A percentile compares a stretch with the other conserved stretches of the same genome.
phyloP scores from a whole-genome alignment of 2,797 vertebrate genomes.

The Echiichthys vipera region DNA sequence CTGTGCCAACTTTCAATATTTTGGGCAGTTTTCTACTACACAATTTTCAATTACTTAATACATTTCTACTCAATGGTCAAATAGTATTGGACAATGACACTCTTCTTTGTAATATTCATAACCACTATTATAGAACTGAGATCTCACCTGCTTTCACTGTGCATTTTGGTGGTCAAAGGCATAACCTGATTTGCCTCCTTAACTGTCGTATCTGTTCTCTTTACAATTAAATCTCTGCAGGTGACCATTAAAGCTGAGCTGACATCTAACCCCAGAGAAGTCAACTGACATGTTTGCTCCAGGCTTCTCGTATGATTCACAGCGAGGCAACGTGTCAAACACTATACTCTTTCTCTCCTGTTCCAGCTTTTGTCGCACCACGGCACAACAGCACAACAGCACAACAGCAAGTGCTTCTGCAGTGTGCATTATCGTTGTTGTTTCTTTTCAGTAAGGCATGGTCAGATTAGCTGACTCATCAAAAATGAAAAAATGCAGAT shows the following conservation, averaged over 20 bases:
- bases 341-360: slow-evolving; percentile 26
- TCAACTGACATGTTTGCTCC: slow-evolving; percentile 55
- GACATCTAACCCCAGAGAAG: slow-evolving; percentile 42
- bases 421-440: slow-evolving; percentile 45
- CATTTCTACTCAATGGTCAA: background rate
- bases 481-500: slow-evolving; percentile 56
- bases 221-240: slow-evolving; percentile 34
- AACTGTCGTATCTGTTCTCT: slow-evolving; percentile 23
- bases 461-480: slow-evolving; percentile 58
- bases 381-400: slow-evolving; percentile 29
- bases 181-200: slow-evolving; percentile 18
- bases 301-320: slow-evolving; percentile 49
- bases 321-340: slow-evolving; percentile 34
- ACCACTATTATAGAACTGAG: slow-evolving; percentile 2
- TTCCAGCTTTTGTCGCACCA: slow-evolving; percentile 43
- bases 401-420: slow-evolving; percentile 43
- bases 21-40: background rate
- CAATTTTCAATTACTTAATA: background rate
- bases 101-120: background rate
- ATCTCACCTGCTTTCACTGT: slow-evolving; percentile 17
- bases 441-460: slow-evolving; percentile 33
- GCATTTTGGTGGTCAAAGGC: slow-evolving; percentile 21
- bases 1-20: background rate
- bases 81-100: background rate
- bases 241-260: slow-evolving; percentile 53